Percentiles rank a stretch among this genome's conserved stretches.
Conservation (phyloP, 2,797 vertebrate genomes). For the Jordanella pulchra region DNA sequence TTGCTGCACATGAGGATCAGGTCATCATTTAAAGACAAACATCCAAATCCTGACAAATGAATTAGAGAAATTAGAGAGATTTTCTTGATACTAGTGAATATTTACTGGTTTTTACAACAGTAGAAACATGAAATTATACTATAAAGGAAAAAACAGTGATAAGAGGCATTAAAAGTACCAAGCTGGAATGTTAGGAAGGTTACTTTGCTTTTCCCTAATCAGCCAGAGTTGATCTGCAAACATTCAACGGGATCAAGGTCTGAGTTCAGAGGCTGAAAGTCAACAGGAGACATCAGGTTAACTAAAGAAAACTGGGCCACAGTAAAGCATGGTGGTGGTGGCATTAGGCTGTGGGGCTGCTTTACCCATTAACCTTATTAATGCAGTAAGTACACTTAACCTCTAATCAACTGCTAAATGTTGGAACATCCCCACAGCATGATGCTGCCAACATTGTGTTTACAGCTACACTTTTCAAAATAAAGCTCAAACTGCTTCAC, state of each 20-base stretch:
- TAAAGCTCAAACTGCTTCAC: too few relatives aligned
- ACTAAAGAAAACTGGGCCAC: background rate
- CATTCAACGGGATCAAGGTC: background rate
- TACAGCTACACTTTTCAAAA: background rate
- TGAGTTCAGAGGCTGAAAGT: background rate
- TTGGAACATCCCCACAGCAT: background rate
- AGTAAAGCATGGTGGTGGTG: background rate
- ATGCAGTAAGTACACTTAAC: background rate
- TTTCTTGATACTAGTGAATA: too few relatives aligned
- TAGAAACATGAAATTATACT: too few relatives aligned
- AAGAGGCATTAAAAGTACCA: background rate
- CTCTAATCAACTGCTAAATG: background rate
- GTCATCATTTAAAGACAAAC: background rate
- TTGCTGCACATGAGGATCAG: slow-evolving; percentile 39
- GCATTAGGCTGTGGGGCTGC: background rate
- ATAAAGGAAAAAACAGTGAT: background rate
- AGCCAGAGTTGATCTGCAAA: background rate
- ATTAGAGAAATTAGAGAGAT: too few relatives aligned
- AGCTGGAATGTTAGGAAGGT: background rate
- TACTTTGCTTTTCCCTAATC: background rate
- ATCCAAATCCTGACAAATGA: background rate
- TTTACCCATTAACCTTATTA: background rate
- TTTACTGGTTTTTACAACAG: too few relatives aligned
- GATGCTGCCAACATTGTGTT: background rate
- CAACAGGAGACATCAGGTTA: background rate